Percentiles rank a stretch among this genome's conserved stretches.
Conservation (phyloP, 2,113 vertebrate genomes). For the Otus sunia region DNA sequence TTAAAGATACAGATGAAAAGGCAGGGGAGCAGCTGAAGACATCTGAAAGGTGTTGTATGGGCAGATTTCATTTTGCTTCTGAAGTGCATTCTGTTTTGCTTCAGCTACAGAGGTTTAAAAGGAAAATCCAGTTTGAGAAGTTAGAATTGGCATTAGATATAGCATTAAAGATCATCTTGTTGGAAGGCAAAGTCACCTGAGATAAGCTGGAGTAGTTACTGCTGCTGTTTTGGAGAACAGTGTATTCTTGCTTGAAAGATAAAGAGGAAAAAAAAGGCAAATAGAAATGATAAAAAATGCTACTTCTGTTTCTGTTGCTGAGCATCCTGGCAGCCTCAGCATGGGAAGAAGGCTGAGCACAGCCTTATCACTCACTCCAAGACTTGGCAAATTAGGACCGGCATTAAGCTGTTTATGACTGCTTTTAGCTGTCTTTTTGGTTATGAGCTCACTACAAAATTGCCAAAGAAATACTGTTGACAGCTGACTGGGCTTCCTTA, state of each 20-base stretch:
- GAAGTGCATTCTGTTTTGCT: background rate
- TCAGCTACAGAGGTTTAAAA: background rate
- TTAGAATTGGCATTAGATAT: constrained; percentile 7
- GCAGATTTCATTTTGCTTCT: background rate
- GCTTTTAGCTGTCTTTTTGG: constrained; percentile 13
- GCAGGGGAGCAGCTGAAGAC: background rate
- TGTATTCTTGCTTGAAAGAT: constrained; percentile 12
- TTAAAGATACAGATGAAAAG: background rate
- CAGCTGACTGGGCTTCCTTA: background rate
- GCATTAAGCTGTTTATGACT: constrained; percentile 41
- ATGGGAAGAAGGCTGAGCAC: background rate
- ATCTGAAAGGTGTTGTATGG: background rate
- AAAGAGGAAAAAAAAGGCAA: background rate
- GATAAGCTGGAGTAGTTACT: constrained; percentile 11
- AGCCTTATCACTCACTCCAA: constrained; percentile 36
- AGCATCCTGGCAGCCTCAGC: background rate
- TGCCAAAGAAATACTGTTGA: background rate
- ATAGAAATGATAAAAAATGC: background rate
- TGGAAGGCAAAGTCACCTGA: background rate
- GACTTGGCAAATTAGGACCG: constrained; percentile 40
- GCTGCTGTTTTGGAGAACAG: background rate
- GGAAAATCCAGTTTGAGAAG: background rate
- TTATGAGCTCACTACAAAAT: constrained; percentile 14
- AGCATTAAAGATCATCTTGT: background rate
- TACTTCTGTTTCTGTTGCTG: background rate